Conservation (phyloP, 2,797 vertebrate species). For the Channa striata region DNA sequence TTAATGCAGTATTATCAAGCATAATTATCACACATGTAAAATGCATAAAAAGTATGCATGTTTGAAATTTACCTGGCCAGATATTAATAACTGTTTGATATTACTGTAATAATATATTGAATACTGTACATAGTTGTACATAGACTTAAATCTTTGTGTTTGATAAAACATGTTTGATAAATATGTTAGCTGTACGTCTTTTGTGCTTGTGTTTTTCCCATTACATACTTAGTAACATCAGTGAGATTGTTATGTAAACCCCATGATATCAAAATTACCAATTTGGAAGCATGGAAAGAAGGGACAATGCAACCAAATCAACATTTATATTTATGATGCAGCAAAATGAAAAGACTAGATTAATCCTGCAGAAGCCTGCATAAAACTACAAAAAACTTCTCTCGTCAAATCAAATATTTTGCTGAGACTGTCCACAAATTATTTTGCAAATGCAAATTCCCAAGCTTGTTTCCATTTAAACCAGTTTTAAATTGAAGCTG, state of each 20-base stretch:
- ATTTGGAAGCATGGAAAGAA: too few relatives aligned
- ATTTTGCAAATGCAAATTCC: not conserved
- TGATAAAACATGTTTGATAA: constrained; percentile 47
- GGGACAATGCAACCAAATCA: too few relatives aligned
- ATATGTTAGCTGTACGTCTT: constrained; percentile 16
- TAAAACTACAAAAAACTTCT: not conserved
- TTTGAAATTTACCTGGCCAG: constrained; percentile 18
- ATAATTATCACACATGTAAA: constrained; percentile 13
- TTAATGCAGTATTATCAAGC: not conserved
- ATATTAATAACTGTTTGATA: too few relatives aligned
- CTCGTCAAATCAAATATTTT: not conserved
- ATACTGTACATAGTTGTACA: constrained; percentile 67
- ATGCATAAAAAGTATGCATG: not conserved
- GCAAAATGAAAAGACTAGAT: too few relatives aligned
- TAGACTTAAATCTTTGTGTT: constrained; percentile 45
- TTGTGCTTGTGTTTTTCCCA: constrained; percentile 28
- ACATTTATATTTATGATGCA: too few relatives aligned
- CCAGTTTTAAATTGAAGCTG: not conserved
- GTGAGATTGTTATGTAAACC: too few relatives aligned
- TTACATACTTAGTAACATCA: not conserved
- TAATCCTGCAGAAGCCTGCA: not conserved
- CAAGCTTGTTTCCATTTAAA: not conserved
- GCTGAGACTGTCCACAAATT: not conserved
- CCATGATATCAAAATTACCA: too few relatives aligned
- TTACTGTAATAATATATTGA: constrained; percentile 27